Conservation (phyloP, 2,888 invertebrate species). For the Colostygia pectinataria region DNA sequence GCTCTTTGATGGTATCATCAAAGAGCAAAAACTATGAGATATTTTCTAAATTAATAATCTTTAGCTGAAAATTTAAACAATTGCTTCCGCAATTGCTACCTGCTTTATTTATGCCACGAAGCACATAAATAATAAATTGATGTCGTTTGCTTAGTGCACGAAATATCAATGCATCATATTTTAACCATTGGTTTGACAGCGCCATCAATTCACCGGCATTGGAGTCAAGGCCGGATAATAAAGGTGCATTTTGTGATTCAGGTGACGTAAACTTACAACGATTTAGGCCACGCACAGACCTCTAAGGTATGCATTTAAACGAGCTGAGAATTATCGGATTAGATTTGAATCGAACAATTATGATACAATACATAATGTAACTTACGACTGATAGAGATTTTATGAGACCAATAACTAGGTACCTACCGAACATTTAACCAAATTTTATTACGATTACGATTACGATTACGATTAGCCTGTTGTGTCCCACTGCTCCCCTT, state of each 20-base stretch:
- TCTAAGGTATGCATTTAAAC: constrained; percentile 20
- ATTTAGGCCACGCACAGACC: constrained; percentile 25
- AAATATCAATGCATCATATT: constrained; percentile 9
- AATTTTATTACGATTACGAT: too few relatives aligned
- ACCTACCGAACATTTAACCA: too few relatives aligned
- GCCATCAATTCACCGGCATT: constrained; percentile 13
- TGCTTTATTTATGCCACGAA: neutral
- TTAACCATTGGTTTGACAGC: constrained; percentile 8
- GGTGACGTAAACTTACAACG: constrained; percentile 27
- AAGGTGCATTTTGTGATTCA: constrained; percentile 15
- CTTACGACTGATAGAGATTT: too few relatives aligned
- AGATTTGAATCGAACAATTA: constrained; percentile 10
- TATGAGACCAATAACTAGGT: neutral
- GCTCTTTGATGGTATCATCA: too few relatives aligned
- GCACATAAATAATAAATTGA: neutral
- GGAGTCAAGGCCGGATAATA: constrained; percentile 15
- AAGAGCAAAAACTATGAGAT: too few relatives aligned
- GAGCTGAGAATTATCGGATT: constrained; percentile 18
- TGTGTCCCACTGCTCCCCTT: too few relatives aligned
- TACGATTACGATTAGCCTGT: too few relatives aligned
- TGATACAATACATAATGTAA: constrained; percentile 9
- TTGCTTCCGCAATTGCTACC: too few relatives aligned
- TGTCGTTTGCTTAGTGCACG: neutral
- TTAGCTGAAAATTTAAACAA: too few relatives aligned
- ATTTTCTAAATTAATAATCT: too few relatives aligned